Evolutionary conservation across 1,140 invertebrate species (phyloP).

Genomic region (Panonychus citri): DNA sequence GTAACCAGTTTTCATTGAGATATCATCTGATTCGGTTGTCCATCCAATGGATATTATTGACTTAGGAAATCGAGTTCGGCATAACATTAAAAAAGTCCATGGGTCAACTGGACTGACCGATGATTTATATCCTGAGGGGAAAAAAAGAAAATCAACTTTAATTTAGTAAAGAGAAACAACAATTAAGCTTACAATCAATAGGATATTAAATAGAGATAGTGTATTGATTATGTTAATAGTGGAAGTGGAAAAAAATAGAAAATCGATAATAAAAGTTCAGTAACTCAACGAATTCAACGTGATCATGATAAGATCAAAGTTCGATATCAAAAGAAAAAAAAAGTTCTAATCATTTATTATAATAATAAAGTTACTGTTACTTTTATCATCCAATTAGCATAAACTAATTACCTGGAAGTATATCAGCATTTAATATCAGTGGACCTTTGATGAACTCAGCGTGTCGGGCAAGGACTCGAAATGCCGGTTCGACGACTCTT

Average conservation of each 20-base stretch:
- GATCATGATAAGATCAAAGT: no score
- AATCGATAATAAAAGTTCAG: background rate
- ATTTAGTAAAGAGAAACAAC: no score
- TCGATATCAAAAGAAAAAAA: background rate
- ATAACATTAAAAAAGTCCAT: constrained; percentile 33
- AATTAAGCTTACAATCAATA: no score
- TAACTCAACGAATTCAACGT: no score
- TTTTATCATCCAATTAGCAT: no score
- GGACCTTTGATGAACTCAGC: constrained; percentile 24
- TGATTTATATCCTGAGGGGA: constrained; percentile 38
- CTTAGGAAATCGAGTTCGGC: constrained; percentile 33
- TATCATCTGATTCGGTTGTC: constrained; percentile 38
- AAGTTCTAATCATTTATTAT: background rate
- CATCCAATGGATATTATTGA: constrained; percentile 58
- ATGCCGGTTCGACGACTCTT: constrained; percentile 31
- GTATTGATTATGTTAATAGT: no score
- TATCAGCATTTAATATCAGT: constrained; percentile 72
- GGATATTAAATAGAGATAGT: no score
- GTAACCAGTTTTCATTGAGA: constrained; percentile 26
- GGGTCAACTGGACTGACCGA: constrained; percentile 38
- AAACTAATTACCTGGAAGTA: constrained; percentile 32
- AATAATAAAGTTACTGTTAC: background rate
- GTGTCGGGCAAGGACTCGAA: constrained; percentile 11
- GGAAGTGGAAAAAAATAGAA: background rate
- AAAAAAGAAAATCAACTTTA: no score